Percentiles rank a stretch among this genome's conserved stretches.
Conservation (phyloP, 2,888 invertebrate genomes). For the Augochlorella aurata region DNA sequence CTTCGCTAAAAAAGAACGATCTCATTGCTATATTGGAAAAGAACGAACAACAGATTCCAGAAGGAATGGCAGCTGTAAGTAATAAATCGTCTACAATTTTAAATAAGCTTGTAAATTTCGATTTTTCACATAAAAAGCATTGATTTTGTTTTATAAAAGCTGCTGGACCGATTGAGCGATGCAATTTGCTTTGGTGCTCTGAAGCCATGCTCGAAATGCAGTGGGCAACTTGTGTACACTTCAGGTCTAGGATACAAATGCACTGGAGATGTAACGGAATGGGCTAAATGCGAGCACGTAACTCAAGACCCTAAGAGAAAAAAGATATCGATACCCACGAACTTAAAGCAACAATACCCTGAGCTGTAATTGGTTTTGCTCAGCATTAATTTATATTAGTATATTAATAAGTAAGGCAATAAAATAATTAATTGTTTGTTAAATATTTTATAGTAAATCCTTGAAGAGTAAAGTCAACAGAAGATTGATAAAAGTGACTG, state of each 20-base stretch:
- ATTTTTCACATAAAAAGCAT: too few relatives aligned
- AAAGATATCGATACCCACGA: conserved; percentile 87
- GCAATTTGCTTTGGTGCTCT: conserved; percentile 94
- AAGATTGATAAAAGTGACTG: conserved; percentile 84
- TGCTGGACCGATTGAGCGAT: conserved; percentile 91
- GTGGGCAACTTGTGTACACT: conserved; percentile 88
- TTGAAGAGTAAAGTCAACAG: conserved; percentile 84
- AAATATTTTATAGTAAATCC: conserved; percentile 78
- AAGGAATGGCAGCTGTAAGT: conserved; percentile 87
- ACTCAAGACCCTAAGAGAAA: conserved; percentile 88
- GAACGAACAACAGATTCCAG: conserved; percentile 89
- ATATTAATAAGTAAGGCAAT: background rate
- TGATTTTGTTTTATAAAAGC: conserved; percentile 84
- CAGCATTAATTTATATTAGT: background rate
- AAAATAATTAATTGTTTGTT: conserved; percentile 10
- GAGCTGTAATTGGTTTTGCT: conserved; percentile 83
- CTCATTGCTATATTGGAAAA: conserved; percentile 86
- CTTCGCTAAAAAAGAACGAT: conserved; percentile 85
- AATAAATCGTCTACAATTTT: background rate
- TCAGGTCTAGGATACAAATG: conserved; percentile 92
- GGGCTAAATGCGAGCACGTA: conserved; percentile 92
- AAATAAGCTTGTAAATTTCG: background rate
- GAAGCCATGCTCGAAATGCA: conserved; percentile 90
- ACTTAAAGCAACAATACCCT: conserved; percentile 83
- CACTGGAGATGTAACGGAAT: conserved; percentile 91